Evolutionary conservation across 1,140 invertebrate species (phyloP).

Genomic region (Trichonephila clavata): DNA sequence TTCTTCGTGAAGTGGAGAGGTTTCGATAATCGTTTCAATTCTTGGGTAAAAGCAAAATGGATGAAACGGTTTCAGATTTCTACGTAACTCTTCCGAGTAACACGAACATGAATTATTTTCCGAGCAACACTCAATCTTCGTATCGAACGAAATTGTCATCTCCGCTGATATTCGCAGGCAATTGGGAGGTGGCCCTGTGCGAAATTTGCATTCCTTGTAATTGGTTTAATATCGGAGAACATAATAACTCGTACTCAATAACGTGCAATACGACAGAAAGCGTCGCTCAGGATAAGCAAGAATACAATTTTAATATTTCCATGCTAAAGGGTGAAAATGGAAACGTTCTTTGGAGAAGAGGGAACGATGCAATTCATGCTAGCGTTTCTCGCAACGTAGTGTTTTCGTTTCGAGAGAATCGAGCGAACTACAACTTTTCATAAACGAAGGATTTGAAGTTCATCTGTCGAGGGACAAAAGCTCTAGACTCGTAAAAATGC

Average conservation of each 20-base stretch:
- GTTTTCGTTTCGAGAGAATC: no score
- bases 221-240: conserved; percentile 37
- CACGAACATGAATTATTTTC: conserved; percentile 40
- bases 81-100: neutral
- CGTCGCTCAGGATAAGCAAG: no score
- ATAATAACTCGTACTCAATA: neutral
- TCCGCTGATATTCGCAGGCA: neutral
- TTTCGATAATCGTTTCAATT: neutral
- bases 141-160: conserved; percentile 49
- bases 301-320: no score
- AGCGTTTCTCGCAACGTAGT: no score
- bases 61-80: conserved; percentile 11
- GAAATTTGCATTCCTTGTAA: conserved; percentile 35
- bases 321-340: no score
- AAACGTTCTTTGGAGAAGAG: no score
- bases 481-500: no score
- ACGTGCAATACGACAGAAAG: no score
- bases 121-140: conserved; percentile 5
- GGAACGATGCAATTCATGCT: no score
- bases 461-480: no score
- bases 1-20: neutral
- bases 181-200: conserved; percentile 3
- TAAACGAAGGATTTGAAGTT: no score
- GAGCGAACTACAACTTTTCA: no score
- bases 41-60: conserved; percentile 41